Base-by-base conservation (phyloP, 2,888 invertebrate genomes). In the Protonemura montana region DNA sequence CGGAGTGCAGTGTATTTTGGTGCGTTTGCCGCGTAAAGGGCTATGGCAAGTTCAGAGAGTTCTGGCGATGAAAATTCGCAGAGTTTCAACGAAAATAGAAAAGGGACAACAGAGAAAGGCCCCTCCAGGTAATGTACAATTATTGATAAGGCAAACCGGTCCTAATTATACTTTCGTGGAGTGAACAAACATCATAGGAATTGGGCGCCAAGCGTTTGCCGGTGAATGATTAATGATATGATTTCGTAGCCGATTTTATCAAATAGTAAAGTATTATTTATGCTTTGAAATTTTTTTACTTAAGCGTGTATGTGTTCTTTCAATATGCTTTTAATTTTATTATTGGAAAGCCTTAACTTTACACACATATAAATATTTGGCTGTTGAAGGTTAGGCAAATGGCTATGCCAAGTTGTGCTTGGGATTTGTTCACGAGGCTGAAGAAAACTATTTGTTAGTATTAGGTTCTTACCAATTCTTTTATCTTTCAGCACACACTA, bases 21-120 rank as follows among this genome's bases (percentile, higher is more conserved):
- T 59, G 59, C 35, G 10, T 59, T 59, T 59, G 59, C 59, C 59
- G 59, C 59, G 59, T 59, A 59, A 59, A 59, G 59, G 21, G 21
- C 59, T 21, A 59, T 59, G 59, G 21, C 16, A 1, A 21, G 59
- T 21, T 21, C 59, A 59, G 59, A 59, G 1, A 59, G 59, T 59
- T 59, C 59, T 2, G 59, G 59, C 59, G 59, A 59, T 59, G 59
- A 59, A 59, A 59, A 59, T 59, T 59, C 59, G 59, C 59, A 59
- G 13, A 21, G 13, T 59, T 10, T 59, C 16, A 59, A 59, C 16
- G 59, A 59, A 59, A 59, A 59, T 13, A 13, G 1, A 13, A 21
- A 59, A 21, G 21, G 16, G 59, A 59, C 13, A 59, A 35, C 3
- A 35, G 35, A 35, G 35, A 35, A 35, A 21, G 13, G 59, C 21